phyloP scores from a whole-genome alignment of 2,888 invertebrate species.

The Ichneumoninae sp. region DNA sequence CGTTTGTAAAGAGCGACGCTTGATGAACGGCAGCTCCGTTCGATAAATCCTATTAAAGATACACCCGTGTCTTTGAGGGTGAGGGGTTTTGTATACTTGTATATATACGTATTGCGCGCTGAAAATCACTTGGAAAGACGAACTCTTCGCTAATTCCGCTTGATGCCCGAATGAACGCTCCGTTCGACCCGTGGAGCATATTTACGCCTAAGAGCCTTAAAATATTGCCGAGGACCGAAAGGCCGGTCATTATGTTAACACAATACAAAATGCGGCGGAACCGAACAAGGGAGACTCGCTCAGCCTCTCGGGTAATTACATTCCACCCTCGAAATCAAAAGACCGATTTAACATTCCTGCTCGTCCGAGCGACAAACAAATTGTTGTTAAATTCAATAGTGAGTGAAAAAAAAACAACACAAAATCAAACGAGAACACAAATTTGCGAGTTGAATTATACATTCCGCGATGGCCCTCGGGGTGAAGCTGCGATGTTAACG shows the following conservation, averaged over 20 bases:
- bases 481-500: not conserved
- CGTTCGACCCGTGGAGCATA: conserved; percentile 66
- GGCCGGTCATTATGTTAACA: conserved; percentile 48
- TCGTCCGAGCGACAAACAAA: not conserved
- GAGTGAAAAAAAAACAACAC: not conserved
- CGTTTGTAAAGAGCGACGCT: not conserved
- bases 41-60: conserved; percentile 78
- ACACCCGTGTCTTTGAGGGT: conserved; percentile 43
- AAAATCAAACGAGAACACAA: not conserved
- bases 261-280: not conserved
- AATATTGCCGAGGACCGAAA: conserved; percentile 68
- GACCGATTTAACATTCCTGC: not conserved
- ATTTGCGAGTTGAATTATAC: not conserved
- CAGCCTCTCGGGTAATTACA: conserved; percentile 11
- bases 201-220: conserved; percentile 78
- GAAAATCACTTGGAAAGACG: conserved; percentile 19
- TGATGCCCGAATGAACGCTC: conserved; percentile 9
- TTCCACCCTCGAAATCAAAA: conserved; percentile 9
- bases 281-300: not conserved
- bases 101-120: not conserved
- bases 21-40: not conserved
- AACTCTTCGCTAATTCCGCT: not conserved
- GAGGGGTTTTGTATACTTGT: not conserved
- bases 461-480: not conserved
- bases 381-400: not conserved